Conservation (phyloP, 1,140 invertebrate species). For the Drosophila elegans region DNA sequence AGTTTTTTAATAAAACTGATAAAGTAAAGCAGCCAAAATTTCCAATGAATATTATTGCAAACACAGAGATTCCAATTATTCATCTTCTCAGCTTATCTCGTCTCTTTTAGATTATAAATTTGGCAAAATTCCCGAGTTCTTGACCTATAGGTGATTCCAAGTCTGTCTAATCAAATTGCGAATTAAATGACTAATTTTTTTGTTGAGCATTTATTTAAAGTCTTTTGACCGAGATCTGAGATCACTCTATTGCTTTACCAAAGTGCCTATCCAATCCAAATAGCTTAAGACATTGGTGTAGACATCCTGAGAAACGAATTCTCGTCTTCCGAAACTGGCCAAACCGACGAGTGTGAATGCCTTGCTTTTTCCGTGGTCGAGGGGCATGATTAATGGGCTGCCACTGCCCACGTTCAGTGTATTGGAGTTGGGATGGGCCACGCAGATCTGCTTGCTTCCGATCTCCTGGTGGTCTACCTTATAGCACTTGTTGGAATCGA, state of each 20-base stretch:
- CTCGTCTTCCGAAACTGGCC: not conserved
- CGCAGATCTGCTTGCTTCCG: not conserved
- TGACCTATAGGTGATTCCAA: too few species aligned
- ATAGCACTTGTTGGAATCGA: not conserved
- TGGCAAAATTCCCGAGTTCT: too few species aligned
- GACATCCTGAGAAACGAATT: not conserved
- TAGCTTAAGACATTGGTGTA: constrained; percentile 3
- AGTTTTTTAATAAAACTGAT: too few species aligned
- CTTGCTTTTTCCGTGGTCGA: not conserved
- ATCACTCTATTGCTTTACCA: not conserved
- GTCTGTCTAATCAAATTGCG: too few species aligned
- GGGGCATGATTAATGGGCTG: not conserved
- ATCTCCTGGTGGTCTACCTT: not conserved
- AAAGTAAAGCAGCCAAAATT: too few species aligned
- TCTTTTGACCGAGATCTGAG: too few species aligned
- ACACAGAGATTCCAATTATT: too few species aligned
- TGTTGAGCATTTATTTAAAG: too few species aligned
- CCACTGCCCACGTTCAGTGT: not conserved
- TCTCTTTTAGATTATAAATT: too few species aligned
- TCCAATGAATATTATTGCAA: too few species aligned
- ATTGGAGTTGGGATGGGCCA: not conserved
- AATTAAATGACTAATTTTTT: too few species aligned
- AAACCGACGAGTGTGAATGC: not conserved
- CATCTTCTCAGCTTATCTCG: too few species aligned
- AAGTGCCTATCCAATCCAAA: not conserved